Conservation (phyloP, 2,888 invertebrate species). For the Agelastica alni region DNA sequence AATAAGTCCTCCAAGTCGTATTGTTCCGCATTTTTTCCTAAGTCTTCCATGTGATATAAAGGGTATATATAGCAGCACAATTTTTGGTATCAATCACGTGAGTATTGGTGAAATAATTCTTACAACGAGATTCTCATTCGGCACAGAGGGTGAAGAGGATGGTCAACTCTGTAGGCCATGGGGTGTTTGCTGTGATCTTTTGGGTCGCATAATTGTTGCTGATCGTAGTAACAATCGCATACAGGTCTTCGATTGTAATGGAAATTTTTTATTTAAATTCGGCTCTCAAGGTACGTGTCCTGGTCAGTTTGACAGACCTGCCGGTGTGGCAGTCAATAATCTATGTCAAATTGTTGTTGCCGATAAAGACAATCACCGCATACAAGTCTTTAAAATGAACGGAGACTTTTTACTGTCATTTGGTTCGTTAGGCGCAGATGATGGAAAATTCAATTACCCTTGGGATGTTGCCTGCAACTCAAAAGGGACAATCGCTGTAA, state of each 20-base stretch:
- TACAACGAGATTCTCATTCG: slow-evolving; percentile 63
- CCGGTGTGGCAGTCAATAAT: slow-evolving; percentile 81
- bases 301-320: slow-evolving; percentile 91
- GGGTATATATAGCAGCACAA: slow-evolving; percentile 47
- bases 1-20: slow-evolving; percentile 18
- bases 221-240: slow-evolving; percentile 96
- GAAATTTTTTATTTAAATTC: slow-evolving; percentile 80
- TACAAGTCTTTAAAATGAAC: slow-evolving; percentile 81
- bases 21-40: slow-evolving; percentile 12
- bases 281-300: slow-evolving; percentile 83
- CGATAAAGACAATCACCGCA: slow-evolving; percentile 95
- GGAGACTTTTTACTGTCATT: slow-evolving; percentile 83
- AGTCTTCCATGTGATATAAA: slow-evolving; percentile 3
- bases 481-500: slow-evolving; percentile 82
- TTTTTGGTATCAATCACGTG: slow-evolving; percentile 53
- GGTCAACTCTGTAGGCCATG: slow-evolving; percentile 81
- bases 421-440: slow-evolving; percentile 85
- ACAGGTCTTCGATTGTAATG: slow-evolving; percentile 80
- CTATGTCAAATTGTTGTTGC: slow-evolving; percentile 85
- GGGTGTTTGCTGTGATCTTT: slow-evolving; percentile 83
- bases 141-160: slow-evolving; percentile 77
- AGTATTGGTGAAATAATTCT: slow-evolving; percentile 46
- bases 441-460: slow-evolving; percentile 93
- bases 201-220: slow-evolving; percentile 84
- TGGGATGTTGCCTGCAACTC: slow-evolving; percentile 93